phyloP scores from a whole-genome alignment of 2,888 invertebrate species.

The Drosophila falleni region DNA sequence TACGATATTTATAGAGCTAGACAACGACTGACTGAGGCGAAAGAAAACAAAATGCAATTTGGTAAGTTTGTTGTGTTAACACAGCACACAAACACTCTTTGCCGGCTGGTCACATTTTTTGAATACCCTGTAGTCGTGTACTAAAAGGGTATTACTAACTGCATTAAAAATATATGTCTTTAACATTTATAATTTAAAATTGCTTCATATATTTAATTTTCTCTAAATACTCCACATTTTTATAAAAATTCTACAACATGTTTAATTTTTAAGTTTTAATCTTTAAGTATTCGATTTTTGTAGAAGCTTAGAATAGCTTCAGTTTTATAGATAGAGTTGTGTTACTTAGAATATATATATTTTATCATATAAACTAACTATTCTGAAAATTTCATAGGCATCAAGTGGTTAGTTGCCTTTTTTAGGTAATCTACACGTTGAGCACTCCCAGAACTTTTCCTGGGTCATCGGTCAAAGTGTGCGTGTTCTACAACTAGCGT shows the following conservation, averaged over 20 bases:
- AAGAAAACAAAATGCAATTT: slow-evolving; percentile 71
- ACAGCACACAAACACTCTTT: slow-evolving; percentile 44
- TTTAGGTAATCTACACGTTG: slow-evolving; percentile 18
- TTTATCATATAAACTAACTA: background rate
- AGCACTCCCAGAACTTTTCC: slow-evolving; percentile 13
- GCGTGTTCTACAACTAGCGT: slow-evolving; percentile 64
- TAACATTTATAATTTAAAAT: too few relatives aligned
- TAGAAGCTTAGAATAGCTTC: background rate
- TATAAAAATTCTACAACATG: background rate
- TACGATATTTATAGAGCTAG: slow-evolving; percentile 44
- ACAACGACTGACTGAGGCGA: slow-evolving; percentile 25
- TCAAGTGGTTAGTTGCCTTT: background rate
- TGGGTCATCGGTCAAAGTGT: slow-evolving; percentile 57
- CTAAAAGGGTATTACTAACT: background rate
- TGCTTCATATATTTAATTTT: too few relatives aligned
- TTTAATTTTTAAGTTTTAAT: too few relatives aligned
- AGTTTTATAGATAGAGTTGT: background rate
- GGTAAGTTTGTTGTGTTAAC: slow-evolving; percentile 73
- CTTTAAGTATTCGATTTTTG: background rate
- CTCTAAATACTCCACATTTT: background rate
- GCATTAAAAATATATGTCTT: too few relatives aligned
- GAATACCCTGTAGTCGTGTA: slow-evolving; percentile 26
- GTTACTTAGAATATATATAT: background rate
- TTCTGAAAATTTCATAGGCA: background rate
- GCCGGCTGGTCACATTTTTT: slow-evolving; percentile 47